A percentile compares a stretch with the other conserved stretches of the same genome.
phyloP scores from a whole-genome alignment of 2,888 invertebrate genomes.

The Thelaira solivaga region DNA sequence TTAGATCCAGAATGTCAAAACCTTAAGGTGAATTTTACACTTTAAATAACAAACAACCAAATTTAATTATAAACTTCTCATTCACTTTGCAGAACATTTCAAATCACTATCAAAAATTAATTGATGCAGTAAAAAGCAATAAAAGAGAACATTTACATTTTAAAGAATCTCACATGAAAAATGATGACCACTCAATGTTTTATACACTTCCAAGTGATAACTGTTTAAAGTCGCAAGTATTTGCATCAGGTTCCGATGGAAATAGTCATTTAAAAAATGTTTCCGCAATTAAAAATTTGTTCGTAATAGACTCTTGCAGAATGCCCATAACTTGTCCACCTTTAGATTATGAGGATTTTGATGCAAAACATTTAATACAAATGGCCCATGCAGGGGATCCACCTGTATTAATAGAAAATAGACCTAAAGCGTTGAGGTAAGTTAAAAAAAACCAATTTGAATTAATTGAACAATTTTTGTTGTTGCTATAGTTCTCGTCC shows the following conservation, averaged over 20 bases:
- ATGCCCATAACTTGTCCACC: conserved; percentile 42
- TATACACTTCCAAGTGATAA: background rate
- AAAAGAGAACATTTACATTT: background rate
- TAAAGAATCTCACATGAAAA: background rate
- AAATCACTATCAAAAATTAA: conserved; percentile 61
- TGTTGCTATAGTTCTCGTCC: too few species aligned
- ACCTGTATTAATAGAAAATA: conserved; percentile 45
- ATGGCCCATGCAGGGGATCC: conserved; percentile 51
- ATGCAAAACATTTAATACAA: conserved; percentile 51
- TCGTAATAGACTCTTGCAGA: conserved; percentile 31
- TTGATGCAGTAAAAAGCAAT: conserved; percentile 47
- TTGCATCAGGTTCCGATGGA: background rate
- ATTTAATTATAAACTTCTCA: background rate
- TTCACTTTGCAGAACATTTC: conserved; percentile 53
- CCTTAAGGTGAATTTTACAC: conserved; percentile 53
- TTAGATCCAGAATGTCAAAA: conserved; percentile 62
- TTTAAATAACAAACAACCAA: background rate
- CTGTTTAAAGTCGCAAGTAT: background rate
- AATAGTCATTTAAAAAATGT: background rate
- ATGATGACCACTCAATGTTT: background rate
- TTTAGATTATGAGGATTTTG: conserved; percentile 48
- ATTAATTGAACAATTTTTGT: too few species aligned
- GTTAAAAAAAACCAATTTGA: too few species aligned
- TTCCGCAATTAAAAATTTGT: background rate
- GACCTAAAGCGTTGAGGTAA: conserved; percentile 20